Evolutionary conservation across 2,888 invertebrate genomes (phyloP).

Genomic region (Allacma fusca): DNA sequence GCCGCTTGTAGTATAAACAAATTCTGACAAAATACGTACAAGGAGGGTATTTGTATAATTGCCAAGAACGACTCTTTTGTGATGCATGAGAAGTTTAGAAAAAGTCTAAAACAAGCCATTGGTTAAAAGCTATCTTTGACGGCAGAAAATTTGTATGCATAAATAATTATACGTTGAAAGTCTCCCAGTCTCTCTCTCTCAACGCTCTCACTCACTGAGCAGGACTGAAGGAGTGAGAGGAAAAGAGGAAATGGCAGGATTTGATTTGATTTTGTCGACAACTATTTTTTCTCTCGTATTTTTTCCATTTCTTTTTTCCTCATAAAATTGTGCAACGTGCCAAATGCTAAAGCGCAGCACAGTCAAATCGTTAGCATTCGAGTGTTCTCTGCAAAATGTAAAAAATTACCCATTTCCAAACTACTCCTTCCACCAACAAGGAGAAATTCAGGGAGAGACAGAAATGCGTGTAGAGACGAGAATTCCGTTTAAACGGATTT

Average conservation of each 20-base stretch:
- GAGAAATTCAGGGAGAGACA: not conserved
- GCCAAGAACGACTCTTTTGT: conserved; percentile 33
- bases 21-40: conserved; percentile 29
- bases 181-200: not conserved
- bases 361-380: conserved; percentile 34
- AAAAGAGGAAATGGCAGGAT: conserved; percentile 35
- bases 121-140: conserved; percentile 35
- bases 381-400: not conserved
- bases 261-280: conserved; percentile 38
- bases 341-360: conserved; percentile 7
- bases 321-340: conserved; percentile 28
- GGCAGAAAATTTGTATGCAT: conserved; percentile 25
- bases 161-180: conserved; percentile 33
- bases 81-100: conserved; percentile 27
- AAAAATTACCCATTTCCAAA: conserved; percentile 18
- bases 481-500: not conserved
- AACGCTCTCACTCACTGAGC: not conserved
- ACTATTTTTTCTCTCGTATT: conserved; percentile 25
- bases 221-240: conserved; percentile 9
- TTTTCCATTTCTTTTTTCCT: conserved; percentile 9
- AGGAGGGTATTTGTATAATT: conserved; percentile 37
- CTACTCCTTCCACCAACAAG: too few relatives aligned
- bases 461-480: not conserved
- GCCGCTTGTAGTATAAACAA: conserved; percentile 36
- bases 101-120: conserved; percentile 34